Evolutionary conservation across 2,888 invertebrate genomes (phyloP), one percentile per base, ranked within the genome.

Genomic region (Malthinus seriepunctatus): DNA sequence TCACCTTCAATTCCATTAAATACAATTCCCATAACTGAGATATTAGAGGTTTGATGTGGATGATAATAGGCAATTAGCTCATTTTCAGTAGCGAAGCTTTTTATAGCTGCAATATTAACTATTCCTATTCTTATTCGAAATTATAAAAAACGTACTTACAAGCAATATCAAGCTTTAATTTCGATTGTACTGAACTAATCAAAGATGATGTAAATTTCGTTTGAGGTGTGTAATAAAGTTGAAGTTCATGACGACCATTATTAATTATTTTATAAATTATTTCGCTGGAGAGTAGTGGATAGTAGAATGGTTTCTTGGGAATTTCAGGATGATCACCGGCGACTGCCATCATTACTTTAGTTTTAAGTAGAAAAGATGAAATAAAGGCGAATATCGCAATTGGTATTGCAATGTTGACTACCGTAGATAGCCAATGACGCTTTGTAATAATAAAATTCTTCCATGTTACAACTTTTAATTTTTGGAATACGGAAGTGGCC

Each of bases 321-420:
- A n/a, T n/a, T n/a, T n/a, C n/a, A n/a, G n/a, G n/a, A n/a, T n/a
- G n/a, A n/a, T n/a, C n/a, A n/a, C n/a, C 70, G 70, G 7, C 62
- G 44, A 65, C 75, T 77, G 10, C 69, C 71, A n/a, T n/a, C n/a
- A 78, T 63, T 2, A 67, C 69, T 11, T 62, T 64, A 10, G 78
- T 66, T 69, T 76, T 67, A n/a, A 73, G 71, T 62, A 77, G 64
- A 12, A 65, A 72, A 64, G 73, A 77, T 11, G 75, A 74, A n/a
- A 78, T 63, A n/a, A 77, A 51, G 1, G 73, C 53, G 63, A 78
- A 79, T 38, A 77, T 55, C 9, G 71, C 38, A 9, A 77, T 69
- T 5, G 79, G 78, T 10, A 78, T 63, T 0, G 71, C 15, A 12
- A 74, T 65, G 66, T 78, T 77, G 11, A 69, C 68, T 32, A 73